phyloP scores from a whole-genome alignment of 1,140 invertebrate species.

The Drosophila pectinifera region DNA sequence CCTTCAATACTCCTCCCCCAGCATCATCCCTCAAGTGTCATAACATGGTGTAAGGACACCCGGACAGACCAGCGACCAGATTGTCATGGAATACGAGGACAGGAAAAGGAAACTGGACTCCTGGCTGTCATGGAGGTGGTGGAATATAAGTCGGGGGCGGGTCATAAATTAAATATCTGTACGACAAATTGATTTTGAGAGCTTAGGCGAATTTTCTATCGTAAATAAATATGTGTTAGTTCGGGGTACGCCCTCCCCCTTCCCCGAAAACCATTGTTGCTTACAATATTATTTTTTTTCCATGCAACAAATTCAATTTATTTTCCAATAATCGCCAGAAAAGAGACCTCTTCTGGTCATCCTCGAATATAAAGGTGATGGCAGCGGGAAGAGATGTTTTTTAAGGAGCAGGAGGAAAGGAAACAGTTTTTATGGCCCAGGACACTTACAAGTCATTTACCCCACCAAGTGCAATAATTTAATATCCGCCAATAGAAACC shows the following conservation, averaged over 20 bases:
- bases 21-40: constrained; percentile 54
- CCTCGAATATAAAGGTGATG: constrained; percentile 35
- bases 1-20: background rate
- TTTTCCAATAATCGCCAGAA: constrained; percentile 66
- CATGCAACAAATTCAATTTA: constrained; percentile 67
- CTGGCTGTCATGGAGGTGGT: background rate
- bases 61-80: constrained; percentile 49
- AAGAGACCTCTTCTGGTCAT: constrained; percentile 29
- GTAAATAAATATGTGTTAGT: constrained; percentile 40
- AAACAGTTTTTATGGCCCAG: constrained; percentile 7
- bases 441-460: constrained; percentile 78
- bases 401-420: background rate
- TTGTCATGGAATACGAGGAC: constrained; percentile 40
- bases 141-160: constrained; percentile 7
- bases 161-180: constrained; percentile 73
- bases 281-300: constrained; percentile 52
- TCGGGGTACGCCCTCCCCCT: constrained; percentile 1
- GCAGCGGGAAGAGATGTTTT: background rate
- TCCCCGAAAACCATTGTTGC: constrained; percentile 50
- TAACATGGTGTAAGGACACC: constrained; percentile 35
- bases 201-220: constrained; percentile 41
- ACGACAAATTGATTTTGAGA: constrained; percentile 71
- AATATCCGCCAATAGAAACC: constrained; percentile 18
- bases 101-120: background rate
- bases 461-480: constrained; percentile 51